Percentiles rank a stretch among this genome's conserved stretches.
Evolutionary conservation across 1,140 invertebrate genomes (phyloP).

Genomic region (Sesamia nonagrioides): DNA sequence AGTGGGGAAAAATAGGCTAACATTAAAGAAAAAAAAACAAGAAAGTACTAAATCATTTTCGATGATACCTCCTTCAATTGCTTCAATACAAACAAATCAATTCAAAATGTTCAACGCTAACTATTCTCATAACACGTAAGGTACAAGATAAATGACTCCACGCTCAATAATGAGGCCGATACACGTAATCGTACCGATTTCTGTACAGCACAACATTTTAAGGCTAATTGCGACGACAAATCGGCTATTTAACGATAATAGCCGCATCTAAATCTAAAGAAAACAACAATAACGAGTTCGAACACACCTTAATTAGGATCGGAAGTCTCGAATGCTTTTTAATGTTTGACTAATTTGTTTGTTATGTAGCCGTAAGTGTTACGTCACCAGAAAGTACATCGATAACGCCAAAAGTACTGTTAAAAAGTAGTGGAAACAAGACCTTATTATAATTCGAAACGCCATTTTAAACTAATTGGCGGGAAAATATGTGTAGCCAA

Average conservation of each 20-base stretch:
- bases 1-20: no score
- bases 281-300: conserved; percentile 67
- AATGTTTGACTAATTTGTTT: conserved; percentile 82
- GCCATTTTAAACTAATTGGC: conserved; percentile 61
- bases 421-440: conserved; percentile 40
- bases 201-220: conserved; percentile 68
- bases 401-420: conserved; percentile 49
- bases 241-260: conserved; percentile 76
- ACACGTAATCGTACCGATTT: conserved; percentile 64
- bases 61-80: no score
- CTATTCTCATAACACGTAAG: conserved; percentile 26
- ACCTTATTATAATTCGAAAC: conserved; percentile 64
- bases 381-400: conserved; percentile 48
- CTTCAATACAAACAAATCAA: background rate
- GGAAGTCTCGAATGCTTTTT: conserved; percentile 77
- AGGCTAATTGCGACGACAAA: conserved; percentile 75
- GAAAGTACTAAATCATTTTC: no score
- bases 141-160: conserved; percentile 39
- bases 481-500: conserved; percentile 31
- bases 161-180: conserved; percentile 57
- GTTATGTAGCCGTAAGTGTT: conserved; percentile 53
- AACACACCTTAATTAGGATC: conserved; percentile 78
- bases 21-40: no score
- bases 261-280: conserved; percentile 71
- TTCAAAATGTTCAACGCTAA: conserved; percentile 22